These are phyloP conservation scores for Anhinga anhinga DNA, from an alignment of 2,113 vertebrate genomes.

Conservation along the genomic window DNA sequence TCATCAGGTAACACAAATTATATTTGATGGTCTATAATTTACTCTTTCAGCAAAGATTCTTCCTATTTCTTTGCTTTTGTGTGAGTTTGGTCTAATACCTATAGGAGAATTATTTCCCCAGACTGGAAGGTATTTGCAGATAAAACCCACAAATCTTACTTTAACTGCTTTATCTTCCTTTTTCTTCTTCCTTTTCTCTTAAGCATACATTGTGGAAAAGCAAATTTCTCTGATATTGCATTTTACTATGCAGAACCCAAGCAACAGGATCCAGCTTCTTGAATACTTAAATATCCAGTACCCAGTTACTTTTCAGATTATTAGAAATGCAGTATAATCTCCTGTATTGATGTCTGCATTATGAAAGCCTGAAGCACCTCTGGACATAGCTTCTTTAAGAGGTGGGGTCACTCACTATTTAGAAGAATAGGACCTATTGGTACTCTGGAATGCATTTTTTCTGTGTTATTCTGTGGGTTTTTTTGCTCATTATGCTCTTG, in stretches of 20 bases:
- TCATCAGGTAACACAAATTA: not conserved
- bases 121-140: slow-evolving; percentile 21
- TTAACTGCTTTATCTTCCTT: slow-evolving; percentile 31
- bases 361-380: not conserved
- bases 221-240: not conserved
- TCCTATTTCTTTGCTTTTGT: slow-evolving; percentile 50
- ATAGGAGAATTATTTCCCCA: slow-evolving; percentile 10
- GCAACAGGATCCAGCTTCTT: not conserved
- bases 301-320: not conserved
- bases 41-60: slow-evolving; percentile 50
- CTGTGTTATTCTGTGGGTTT: not conserved
- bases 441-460: not conserved
- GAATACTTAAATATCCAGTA: not conserved
- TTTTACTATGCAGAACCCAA: not conserved
- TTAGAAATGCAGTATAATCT: not conserved
- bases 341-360: not conserved
- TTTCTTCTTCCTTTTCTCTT: slow-evolving; percentile 19
- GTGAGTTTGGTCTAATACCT: slow-evolving; percentile 46
- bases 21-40: slow-evolving; percentile 44
- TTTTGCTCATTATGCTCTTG: not conserved
- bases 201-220: slow-evolving; percentile 33
- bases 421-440: not conserved
- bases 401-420: not conserved
- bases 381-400: not conserved
- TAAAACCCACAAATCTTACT: not conserved